Conservation (phyloP, 2,113 vertebrate genomes). For the Puffinus mauretanicus region DNA sequence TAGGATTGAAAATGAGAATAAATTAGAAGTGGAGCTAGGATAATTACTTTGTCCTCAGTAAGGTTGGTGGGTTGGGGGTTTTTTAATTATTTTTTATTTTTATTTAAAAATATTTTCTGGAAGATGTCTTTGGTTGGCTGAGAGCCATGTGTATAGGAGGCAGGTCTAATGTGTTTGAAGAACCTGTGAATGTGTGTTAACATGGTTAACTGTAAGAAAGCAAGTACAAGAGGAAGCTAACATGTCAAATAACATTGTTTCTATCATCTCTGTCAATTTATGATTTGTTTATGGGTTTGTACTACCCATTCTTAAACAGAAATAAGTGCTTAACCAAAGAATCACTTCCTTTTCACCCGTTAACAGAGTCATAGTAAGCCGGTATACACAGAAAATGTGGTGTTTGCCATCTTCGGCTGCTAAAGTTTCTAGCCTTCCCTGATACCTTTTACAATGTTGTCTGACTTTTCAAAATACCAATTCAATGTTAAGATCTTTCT, state of each 20-base stretch:
- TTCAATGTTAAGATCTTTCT: not conserved
- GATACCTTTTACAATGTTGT: not conserved
- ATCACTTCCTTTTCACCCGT: not conserved
- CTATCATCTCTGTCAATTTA: not conserved
- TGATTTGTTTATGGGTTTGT: not conserved
- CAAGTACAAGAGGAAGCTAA: not conserved
- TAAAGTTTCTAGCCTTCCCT: not conserved
- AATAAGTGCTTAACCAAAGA: not conserved
- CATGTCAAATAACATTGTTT: not conserved
- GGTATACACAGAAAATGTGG: not conserved
- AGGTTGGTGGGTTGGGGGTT: not conserved
- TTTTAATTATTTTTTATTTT: not conserved
- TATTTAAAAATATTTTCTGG: not conserved
- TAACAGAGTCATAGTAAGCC: not conserved
- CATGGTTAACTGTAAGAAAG: not conserved
- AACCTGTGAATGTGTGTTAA: not conserved
- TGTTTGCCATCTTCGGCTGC: accelerated
- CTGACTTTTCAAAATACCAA: not conserved
- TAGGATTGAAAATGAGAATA: not conserved
- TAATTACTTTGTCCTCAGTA: not conserved
- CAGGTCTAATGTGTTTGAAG: not conserved
- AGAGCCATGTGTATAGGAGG: not conserved
- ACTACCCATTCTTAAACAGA: not conserved
- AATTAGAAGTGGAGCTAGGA: not conserved
- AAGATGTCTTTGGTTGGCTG: not conserved